phyloP scores from a whole-genome alignment of 2,113 vertebrate genomes.

The Alligator mississippiensis region DNA sequence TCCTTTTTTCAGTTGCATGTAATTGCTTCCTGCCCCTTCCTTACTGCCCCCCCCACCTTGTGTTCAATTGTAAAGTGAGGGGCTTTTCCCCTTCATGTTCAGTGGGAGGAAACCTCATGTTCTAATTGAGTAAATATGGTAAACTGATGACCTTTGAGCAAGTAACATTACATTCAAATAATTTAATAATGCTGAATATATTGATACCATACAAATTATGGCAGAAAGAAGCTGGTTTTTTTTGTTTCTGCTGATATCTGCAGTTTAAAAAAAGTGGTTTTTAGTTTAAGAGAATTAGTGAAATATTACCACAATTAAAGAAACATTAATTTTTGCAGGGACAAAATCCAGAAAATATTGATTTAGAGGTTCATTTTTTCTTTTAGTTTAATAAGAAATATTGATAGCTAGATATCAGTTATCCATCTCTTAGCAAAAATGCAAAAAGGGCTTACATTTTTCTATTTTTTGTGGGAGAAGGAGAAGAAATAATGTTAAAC shows the following conservation, averaged over 20 bases:
- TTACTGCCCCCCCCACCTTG: no score
- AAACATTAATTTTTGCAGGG: no score
- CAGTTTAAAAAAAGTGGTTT: no score
- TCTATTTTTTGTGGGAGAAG: background rate
- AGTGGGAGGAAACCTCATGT: background rate
- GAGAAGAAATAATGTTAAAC: background rate
- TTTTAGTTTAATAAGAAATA: background rate
- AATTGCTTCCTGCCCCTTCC: no score
- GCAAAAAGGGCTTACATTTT: background rate
- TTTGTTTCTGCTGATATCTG: no score
- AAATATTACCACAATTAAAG: no score
- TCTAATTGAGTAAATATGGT: background rate
- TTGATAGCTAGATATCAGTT: background rate
- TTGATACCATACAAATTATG: background rate
- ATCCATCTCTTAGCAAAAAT: background rate
- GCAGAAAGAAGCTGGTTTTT: no score
- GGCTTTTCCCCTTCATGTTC: background rate
- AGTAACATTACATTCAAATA: slow-evolving; percentile 22
- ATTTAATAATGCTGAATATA: background rate
- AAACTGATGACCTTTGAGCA: background rate
- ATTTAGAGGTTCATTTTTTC: background rate
- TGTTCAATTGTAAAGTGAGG: no score
- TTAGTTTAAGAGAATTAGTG: no score
- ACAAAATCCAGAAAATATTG: background rate
- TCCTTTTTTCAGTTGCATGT: background rate